These are phyloP conservation scores for Vireo griseus DNA, from an alignment of 2,797 vertebrate species.

Conservation along the genomic window DNA sequence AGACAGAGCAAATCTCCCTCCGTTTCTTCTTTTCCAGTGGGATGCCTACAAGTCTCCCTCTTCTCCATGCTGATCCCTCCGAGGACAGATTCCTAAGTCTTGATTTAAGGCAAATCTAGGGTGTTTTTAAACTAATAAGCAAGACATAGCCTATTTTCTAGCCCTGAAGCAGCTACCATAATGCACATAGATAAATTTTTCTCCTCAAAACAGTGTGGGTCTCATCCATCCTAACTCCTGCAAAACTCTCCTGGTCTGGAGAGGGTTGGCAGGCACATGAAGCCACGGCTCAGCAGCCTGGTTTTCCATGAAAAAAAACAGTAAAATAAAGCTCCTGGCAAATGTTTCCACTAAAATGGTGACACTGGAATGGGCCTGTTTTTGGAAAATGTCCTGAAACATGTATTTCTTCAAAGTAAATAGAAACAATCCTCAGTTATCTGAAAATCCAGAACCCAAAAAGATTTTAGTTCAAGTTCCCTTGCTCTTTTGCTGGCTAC, in stretches of 20 bases:
- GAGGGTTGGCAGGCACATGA: neutral
- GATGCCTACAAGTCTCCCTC: neutral
- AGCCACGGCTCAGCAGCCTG: neutral
- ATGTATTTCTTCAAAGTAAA: neutral
- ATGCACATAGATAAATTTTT: neutral
- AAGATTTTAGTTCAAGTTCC: neutral
- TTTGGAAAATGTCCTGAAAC: neutral
- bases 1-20: neutral
- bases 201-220: neutral
- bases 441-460: neutral
- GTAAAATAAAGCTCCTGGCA: neutral
- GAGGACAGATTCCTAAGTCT: neutral
- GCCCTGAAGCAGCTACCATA: neutral
- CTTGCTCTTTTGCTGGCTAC: neutral
- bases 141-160: neutral
- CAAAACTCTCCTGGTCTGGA: neutral
- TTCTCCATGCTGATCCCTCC: neutral
- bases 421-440: neutral
- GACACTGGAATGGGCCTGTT: neutral
- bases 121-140: neutral
- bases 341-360: neutral
- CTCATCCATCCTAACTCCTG: neutral
- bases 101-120: neutral
- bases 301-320: neutral
- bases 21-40: neutral